Base-by-base conservation (phyloP, 2,888 invertebrate genomes). In the Gisinianus flammeolus region DNA sequence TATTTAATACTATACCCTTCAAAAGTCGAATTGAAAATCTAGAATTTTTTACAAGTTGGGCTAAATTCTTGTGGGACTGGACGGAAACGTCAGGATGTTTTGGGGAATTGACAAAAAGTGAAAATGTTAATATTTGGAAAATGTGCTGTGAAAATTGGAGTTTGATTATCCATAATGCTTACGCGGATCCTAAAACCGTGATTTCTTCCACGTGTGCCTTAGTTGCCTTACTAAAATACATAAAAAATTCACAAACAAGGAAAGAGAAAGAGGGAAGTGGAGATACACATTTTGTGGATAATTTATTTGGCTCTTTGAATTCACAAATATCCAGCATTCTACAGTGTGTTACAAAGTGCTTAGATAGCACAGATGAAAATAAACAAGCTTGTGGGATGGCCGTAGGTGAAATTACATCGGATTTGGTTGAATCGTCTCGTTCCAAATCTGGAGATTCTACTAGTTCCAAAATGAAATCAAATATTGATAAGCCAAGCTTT, bases 311-410 rank as follows among this genome's bases (percentile, higher is more conserved):
- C 12, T 69, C 54, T 3, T 19, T 62, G 10, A 62, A 19, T 24
- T 31, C 33, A 3, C 12, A n/a, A 31, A 8, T 62, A 16, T 16
- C 64, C 19, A 24, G 28, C 12, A 77, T 84, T 12, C 77, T 84
- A 12, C 70, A 80, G 69, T 80, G 79, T 26, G 75, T 84, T 22
- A 64, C 79, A 0, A 74, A 79, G 35, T 81, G 81, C 19, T 71
- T 84, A 28, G 82, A 80, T 35, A 81, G 80, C 52, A 82, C 81
- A 28, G 76, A 79, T 58, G 79, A 76, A 64, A 67, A 79, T 0
- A 84, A 83, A 44, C 70, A 79, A 31, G 79, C 79, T n/a, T 82
- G 82, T 77, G 84, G 84, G 52, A 83, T 83, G 83, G 84, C 82
- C 2, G 52, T 81, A 6, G 83, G 80, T n/a, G 82, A 84, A 71